Evolutionary conservation across 2,888 invertebrate genomes (phyloP), one percentile per base, ranked within the genome.

Genomic region (Tiliacea aurago): DNA sequence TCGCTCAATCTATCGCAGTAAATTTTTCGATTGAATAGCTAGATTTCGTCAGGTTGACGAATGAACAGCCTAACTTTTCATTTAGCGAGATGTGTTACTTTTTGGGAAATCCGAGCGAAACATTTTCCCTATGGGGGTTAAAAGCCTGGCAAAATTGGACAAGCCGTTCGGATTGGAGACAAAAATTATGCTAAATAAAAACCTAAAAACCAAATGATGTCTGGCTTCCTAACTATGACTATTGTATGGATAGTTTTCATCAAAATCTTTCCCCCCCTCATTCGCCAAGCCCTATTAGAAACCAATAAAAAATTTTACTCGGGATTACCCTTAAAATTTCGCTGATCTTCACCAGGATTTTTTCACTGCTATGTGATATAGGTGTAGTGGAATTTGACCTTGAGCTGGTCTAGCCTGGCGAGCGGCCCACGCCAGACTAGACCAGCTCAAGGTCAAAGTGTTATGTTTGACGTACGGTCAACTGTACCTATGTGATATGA

Each of bases 311-410:
- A 15, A 28, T 53, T 55, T 47, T 18, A 5, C 11, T 43, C 11
- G 47, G 56, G 47, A 56, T 76, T 64, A 11, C 64, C 56, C 2
- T 37, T 20, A 23, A 33, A 64, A 49, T n/a, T 56, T 55, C 23
- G 15, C 2, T 28, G 18, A 13, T 33, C 4, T 13, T 28, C 28
- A 41, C 4, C 18, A 55, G 41, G 47, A 45, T 47, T 47, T 18
- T 15, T 33, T 72, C 23, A 72, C 41, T 33, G 6, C 9, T 1
- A 15, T n/a, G 55, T 20, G 15, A 11, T 62, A 18, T 7, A 43
- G 10, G 28, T 56, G 18, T 23, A 41, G 18, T 43, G 2, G 23
- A 28, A 1, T 28, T 1, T 28, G 28, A 28, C 28, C 28, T 28
- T 28, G 28, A 28, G 28, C 28, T 28, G 28, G 28, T 28, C 28